Evolutionary conservation across 2,888 invertebrate species (phyloP), one percentile per base, ranked within the genome.

Genomic region (Cetonia aurata): DNA sequence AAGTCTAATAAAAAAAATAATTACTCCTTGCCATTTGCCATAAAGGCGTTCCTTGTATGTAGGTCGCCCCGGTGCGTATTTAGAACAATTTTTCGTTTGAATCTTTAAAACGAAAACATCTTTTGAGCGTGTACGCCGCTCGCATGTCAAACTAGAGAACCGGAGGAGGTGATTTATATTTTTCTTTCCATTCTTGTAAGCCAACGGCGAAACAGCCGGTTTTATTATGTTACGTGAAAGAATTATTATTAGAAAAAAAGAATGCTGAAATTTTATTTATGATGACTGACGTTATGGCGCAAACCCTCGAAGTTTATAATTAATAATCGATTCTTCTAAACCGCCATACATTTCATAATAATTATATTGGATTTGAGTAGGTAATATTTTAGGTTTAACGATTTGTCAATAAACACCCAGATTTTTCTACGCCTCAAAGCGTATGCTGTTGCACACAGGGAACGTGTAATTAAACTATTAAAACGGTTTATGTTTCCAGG

Each of bases 401-500:
- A 25, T 12, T 52, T 52, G 52, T 52, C 52, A 52, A 25, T n/a
- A 52, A 52, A 52, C 12, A 9, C 4, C 9, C 25, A 12, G 25
- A 52, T 25, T 25, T 52, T 52, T 37, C 37, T 37, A 1, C 6
- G 10, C 10, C 10, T 52, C 52, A 19, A 19, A 52, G 52, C 52
- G 52, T 0, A 8, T 52, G 25, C 15, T 52, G 17, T 52, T 52
- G 19, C 37, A 37, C 37, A 52, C 19, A 1, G 25, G 50, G 25
- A 13, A 12, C 44, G 4, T 17, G 6, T 37, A 59, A 59, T 59
- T 59, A 44, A 59, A 42, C 17, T 41, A 59, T 42, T 59, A 59
- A 59, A 59, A 59, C 59, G 19, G 42, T 59, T 59, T 19, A 19
- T n/a, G 42, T 59, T 12, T 12, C 59, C 17, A 42, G 59, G 44